Conservation (phyloP, 2,888 invertebrate species). For the Melanargia galathea region DNA sequence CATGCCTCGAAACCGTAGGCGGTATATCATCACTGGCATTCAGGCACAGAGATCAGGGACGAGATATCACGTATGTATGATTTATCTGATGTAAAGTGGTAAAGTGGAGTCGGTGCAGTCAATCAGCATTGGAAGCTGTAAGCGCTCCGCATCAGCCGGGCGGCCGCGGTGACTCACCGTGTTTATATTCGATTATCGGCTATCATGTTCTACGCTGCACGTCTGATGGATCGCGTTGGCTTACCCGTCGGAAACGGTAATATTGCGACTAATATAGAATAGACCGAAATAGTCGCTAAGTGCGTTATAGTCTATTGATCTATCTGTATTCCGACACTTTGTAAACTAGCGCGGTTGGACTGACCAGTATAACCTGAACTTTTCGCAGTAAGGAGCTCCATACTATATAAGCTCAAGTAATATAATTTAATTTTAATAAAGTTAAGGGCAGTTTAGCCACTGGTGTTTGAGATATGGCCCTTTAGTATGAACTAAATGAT, state of each 20-base stretch:
- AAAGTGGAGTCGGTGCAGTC: constrained; percentile 37
- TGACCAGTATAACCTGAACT: constrained; percentile 1
- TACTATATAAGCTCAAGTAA: background rate
- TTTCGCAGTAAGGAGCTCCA: background rate
- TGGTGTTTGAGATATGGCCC: too few species aligned
- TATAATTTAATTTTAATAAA: too few species aligned
- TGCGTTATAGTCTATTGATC: constrained; percentile 42
- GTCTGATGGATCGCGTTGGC: constrained; percentile 48
- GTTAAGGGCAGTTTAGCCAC: too few species aligned
- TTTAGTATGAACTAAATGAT: too few species aligned
- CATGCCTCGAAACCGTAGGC: too few species aligned
- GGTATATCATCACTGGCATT: too few species aligned
- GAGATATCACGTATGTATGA: too few species aligned
- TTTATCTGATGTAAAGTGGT: background rate
- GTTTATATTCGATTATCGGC: constrained; percentile 63
- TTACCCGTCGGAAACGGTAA: constrained; percentile 17
- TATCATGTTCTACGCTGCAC: constrained; percentile 55
- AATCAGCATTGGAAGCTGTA: constrained; percentile 40
- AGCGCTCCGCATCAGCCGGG: constrained; percentile 41
- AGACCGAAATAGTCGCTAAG: constrained; percentile 33
- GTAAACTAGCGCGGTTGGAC: background rate
- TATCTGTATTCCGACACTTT: constrained; percentile 1
- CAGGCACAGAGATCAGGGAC: too few species aligned
- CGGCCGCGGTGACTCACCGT: constrained; percentile 59
- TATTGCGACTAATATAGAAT: constrained; percentile 25